Base-by-base conservation (phyloP, 2,888 invertebrate species). In the Boloria selene region DNA sequence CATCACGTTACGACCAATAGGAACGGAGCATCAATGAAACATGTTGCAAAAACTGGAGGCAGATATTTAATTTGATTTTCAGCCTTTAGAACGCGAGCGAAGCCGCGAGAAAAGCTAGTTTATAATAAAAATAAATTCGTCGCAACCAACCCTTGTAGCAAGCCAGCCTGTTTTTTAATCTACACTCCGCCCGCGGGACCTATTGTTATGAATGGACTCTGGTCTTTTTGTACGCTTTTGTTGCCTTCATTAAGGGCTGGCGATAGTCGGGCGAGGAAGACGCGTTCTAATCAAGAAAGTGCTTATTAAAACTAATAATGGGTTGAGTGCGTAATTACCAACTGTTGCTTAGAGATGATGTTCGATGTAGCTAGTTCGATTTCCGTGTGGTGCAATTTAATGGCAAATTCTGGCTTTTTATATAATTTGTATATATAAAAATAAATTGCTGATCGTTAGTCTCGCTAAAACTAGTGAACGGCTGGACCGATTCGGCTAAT, bases 181-280 rank as follows among this genome's bases (percentile, higher is more conserved):
- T 76, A 58, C 65, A 66, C 47, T 56, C 55, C 73, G 78, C 79
- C 83, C 74, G 73, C 74, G 77, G 81, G 79, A 73, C 59, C 74
- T 73, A 81, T 82, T 83, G 82, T 83, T 75, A 72, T 71, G 54
- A 54, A 47, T 49, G 79, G 80, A 75, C 78, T 18, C 49, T 68
- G 63, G 66, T 60, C 66, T 63, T 60, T 69, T 69, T 63, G 42
- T 60, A 45, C 44, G 16, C 60, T 53, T 38, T 64, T 62, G 60
- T 65, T 51, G 60, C 47, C 52, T 68, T 61, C 56, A 63, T 56
- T 69, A 60, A 60, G 14, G 67, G 64, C 58, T 42, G 13, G 13
- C 47, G 31, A 51, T 44, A 67, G 60, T 17, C 56, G 65, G 16
- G 47, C 64, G 65, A 17, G 22, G 31, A 22, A 59, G 62, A 65